A percentile compares a stretch with the other conserved stretches of the same genome.
phyloP scores from a whole-genome alignment of 2,888 invertebrate genomes.

The Sympetrum striolatum region DNA sequence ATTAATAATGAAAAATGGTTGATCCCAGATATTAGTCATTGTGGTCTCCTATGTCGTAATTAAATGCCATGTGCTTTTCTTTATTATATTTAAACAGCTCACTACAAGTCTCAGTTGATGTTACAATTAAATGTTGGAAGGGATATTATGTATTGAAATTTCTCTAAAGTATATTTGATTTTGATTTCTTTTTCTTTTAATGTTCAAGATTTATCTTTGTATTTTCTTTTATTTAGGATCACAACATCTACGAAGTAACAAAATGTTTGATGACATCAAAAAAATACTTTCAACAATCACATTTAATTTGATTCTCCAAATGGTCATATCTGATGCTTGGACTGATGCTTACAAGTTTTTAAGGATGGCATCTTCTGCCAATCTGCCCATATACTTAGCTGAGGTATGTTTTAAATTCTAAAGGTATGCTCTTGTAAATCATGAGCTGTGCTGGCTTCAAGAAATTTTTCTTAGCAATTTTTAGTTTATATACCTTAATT shows the following conservation, averaged over 20 bases:
- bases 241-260: neutral
- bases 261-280: neutral
- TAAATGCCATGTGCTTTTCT: no score
- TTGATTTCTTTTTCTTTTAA: neutral
- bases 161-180: no score
- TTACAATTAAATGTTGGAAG: no score
- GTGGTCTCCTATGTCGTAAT: no score
- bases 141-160: no score
- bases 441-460: no score
- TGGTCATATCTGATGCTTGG: neutral
- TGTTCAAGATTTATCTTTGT: neutral
- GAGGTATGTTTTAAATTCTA: neutral
- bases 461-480: no score
- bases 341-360: neutral
- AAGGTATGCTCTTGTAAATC: neutral
- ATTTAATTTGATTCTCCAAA: neutral
- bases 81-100: rapidly evolving
- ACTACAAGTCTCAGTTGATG: no score
- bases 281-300: neutral
- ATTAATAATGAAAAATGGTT: no score
- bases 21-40: no score
- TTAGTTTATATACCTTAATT: no score
- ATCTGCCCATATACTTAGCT: neutral
- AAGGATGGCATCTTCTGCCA: neutral
- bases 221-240: neutral